Percentiles rank a stretch among this genome's conserved stretches.
phyloP scores from a whole-genome alignment of 2,113 vertebrate genomes.

The Urocynchramus pylzowi region DNA sequence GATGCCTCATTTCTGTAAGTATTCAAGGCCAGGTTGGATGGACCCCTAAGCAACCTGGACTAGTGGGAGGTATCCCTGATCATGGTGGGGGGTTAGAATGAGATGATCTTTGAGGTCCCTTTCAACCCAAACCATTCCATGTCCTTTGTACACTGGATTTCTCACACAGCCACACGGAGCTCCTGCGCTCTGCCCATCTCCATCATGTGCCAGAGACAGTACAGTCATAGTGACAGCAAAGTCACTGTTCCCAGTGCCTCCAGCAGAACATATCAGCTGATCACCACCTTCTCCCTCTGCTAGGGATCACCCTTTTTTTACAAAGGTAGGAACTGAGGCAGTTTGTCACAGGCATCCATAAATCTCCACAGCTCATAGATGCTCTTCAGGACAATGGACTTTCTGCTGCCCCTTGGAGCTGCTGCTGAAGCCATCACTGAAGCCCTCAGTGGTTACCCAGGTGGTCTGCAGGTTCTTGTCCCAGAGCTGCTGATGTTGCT shows the following conservation, averaged over 20 bases:
- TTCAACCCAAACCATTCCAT: neutral
- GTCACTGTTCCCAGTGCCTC: neutral
- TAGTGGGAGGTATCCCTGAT: neutral
- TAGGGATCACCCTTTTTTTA: neutral
- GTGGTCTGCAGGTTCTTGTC: neutral
- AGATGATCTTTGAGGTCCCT: neutral
- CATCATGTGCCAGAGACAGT: fast-evolving
- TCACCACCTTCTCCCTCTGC: neutral
- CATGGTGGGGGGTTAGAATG: neutral
- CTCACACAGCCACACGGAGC: neutral
- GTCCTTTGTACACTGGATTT: neutral
- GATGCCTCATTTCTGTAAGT: neutral
- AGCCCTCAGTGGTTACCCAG: neutral
- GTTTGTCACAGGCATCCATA: neutral
- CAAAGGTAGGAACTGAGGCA: neutral
- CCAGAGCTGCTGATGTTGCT: neutral
- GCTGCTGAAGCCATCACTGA: neutral
- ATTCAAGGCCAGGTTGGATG: neutral
- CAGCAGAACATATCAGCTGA: neutral
- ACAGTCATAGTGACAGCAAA: neutral
- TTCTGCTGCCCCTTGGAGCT: neutral
- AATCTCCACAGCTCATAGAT: neutral
- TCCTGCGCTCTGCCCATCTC: neutral
- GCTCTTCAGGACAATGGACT: neutral
- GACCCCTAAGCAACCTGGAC: neutral